phyloP scores from a whole-genome alignment of 1,140 invertebrate species.

The Chrysopa pallens region DNA sequence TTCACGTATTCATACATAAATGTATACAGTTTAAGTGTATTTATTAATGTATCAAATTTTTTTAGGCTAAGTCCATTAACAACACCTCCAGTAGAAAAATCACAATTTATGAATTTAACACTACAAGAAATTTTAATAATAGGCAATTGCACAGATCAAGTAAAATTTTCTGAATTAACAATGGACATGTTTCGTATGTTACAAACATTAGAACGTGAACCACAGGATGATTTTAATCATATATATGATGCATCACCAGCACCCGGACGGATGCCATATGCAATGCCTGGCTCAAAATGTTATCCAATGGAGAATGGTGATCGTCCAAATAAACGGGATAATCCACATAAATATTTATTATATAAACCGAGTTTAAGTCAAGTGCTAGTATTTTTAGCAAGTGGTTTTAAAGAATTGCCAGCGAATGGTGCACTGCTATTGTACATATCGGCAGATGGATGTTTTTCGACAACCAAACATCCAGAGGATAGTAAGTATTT shows the following conservation, averaged over 20 bases:
- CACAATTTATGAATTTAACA: conserved; percentile 65
- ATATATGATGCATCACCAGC: conserved; percentile 76
- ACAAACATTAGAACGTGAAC: conserved; percentile 84
- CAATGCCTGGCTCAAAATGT: conserved; percentile 28
- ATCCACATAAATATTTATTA: conserved; percentile 92
- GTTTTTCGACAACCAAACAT: conserved; percentile 73
- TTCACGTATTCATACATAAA: too few species aligned
- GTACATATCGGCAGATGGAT: conserved; percentile 88
- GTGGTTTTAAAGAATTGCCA: conserved; percentile 85
- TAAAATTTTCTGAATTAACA: conserved; percentile 95
- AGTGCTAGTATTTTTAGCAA: conserved; percentile 82
- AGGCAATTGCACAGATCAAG: conserved; percentile 84
- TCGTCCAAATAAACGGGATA: conserved; percentile 54
- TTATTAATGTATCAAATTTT: too few species aligned
- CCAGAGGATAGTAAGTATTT: conserved; percentile 67
- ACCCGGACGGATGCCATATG: conserved; percentile 50
- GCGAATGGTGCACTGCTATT: conserved; percentile 77
- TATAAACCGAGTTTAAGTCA: conserved; percentile 92
- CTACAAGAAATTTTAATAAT: conserved; percentile 91
- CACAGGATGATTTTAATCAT: conserved; percentile 65
- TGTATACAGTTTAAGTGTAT: too few species aligned
- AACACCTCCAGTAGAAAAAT: conserved; percentile 74
- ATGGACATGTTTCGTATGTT: conserved; percentile 98
- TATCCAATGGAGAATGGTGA: conserved; percentile 46
- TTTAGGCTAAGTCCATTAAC: conserved; percentile 63